Percentiles rank a stretch among this genome's conserved stretches.
phyloP scores from a whole-genome alignment of 2,888 invertebrate species.

The Hydroisotoma schaefferi region DNA sequence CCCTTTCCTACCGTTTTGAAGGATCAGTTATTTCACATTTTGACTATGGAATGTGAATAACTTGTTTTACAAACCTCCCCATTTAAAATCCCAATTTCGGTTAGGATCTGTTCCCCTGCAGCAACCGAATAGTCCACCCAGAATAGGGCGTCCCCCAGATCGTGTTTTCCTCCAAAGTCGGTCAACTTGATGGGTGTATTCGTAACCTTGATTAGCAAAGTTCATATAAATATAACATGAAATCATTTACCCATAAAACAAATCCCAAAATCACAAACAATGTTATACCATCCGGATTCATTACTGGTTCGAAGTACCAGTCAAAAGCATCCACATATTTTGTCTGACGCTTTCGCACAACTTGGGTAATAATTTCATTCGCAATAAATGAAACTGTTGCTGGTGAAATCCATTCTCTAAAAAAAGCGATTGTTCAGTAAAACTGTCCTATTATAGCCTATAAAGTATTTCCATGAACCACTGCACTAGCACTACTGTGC shows the following conservation, averaged over 20 bases:
- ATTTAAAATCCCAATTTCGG: constrained; percentile 67
- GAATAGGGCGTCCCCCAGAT: constrained; percentile 50
- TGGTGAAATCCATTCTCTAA: constrained; percentile 63
- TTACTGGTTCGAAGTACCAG: constrained; percentile 69
- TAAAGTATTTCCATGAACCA: no score
- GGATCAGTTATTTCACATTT: not conserved
- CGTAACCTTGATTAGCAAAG: constrained; percentile 24
- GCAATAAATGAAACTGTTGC: constrained; percentile 72
- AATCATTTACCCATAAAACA: not conserved
- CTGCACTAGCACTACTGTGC: no score
- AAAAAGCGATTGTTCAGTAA: no score
- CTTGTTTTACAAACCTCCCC: constrained; percentile 1
- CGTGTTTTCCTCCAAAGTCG: constrained; percentile 78
- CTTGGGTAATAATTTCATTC: constrained; percentile 60
- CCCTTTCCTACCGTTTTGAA: constrained; percentile 18
- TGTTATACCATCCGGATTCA: constrained; percentile 66
- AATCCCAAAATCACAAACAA: not conserved
- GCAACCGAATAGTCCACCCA: constrained; percentile 43
- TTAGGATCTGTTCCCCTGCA: constrained; percentile 53
- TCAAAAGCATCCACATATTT: constrained; percentile 58
- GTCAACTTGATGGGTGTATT: constrained; percentile 27
- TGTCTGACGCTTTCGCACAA: constrained; percentile 55
- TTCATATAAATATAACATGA: not conserved
- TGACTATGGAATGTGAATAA: constrained; percentile 4
- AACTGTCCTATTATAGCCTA: no score